A percentile compares a stretch with the other conserved stretches of the same genome.
Conservation (phyloP, 1,140 invertebrate genomes). For the Drosophila ananassae region DNA sequence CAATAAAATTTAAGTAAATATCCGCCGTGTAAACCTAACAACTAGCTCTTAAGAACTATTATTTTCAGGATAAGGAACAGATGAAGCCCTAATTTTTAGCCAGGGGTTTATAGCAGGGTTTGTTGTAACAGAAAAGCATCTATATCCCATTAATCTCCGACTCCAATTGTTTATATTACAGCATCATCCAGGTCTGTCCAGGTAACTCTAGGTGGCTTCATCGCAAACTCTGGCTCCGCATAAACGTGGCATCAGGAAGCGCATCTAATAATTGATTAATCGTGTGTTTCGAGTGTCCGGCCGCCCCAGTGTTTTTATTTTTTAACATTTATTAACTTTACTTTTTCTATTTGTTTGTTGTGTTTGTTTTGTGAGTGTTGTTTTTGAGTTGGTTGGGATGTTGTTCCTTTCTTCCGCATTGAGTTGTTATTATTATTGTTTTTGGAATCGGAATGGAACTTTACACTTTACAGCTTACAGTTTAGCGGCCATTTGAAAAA, state of each 20-base stretch:
- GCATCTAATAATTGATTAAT: slow-evolving; percentile 39
- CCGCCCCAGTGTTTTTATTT: slow-evolving; percentile 26
- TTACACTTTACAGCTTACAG: slow-evolving; percentile 37
- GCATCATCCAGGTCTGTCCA: background rate
- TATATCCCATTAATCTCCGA: too few species aligned
- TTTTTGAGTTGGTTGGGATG: background rate
- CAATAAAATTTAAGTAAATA: too few species aligned
- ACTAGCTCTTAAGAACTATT: too few species aligned
- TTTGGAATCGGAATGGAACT: slow-evolving; percentile 13
- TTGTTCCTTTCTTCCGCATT: slow-evolving; percentile 34
- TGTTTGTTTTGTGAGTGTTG: slow-evolving; percentile 35
- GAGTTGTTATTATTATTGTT: slow-evolving; percentile 9
- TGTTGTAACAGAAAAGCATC: too few species aligned
- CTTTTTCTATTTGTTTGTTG: background rate
- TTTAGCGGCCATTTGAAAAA: slow-evolving; percentile 24
- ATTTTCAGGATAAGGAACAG: too few species aligned
- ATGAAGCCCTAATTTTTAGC: too few species aligned
- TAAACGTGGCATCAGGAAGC: slow-evolving; percentile 9
- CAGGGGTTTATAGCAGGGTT: too few species aligned
- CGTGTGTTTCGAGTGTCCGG: slow-evolving; percentile 42
- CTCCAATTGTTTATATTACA: background rate
- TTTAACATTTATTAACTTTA: background rate
- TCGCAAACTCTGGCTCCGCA: slow-evolving; percentile 9
- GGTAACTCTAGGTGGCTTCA: background rate
- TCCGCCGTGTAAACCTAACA: too few species aligned